phyloP scores from a whole-genome alignment of 2,797 vertebrate species.

The Cichlasoma orientale region DNA sequence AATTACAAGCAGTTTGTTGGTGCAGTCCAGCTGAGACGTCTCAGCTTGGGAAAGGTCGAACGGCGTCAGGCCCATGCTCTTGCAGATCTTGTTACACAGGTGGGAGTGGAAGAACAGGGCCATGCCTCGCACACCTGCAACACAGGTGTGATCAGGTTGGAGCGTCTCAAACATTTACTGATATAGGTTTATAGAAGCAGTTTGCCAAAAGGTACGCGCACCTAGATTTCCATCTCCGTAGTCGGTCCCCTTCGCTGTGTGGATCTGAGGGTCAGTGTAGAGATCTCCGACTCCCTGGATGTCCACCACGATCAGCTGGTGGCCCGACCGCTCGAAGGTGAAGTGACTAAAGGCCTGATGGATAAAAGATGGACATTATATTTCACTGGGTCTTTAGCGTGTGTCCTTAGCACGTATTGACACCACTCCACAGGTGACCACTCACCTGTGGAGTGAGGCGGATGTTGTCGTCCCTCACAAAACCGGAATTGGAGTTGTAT shows the following conservation, averaged over 20 bases:
- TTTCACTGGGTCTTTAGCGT: too few species aligned
- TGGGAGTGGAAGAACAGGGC: conserved; percentile 98
- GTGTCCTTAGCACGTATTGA: fast-evolving
- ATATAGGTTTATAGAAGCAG: not conserved
- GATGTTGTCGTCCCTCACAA: conserved; percentile 94
- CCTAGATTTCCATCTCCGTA: conserved; percentile 98
- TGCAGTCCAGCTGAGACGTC: conserved; percentile 85
- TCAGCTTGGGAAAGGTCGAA: conserved; percentile 91
- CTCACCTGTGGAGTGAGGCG: conserved; percentile 95
- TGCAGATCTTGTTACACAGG: conserved; percentile 95
- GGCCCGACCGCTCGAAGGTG: conserved; percentile 94
- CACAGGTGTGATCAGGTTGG: not conserved
- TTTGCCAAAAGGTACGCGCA: conserved; percentile 55
- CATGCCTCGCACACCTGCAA: conserved; percentile 95
- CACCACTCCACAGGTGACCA: not conserved
- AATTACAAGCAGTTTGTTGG: conserved; percentile 91
- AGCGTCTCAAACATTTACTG: not conserved
- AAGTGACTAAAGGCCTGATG: conserved; percentile 96
- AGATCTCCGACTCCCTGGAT: conserved; percentile 98
- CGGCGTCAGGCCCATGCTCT: conserved; percentile 91
- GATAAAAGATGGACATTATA: not conserved
- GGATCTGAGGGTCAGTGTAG: conserved; percentile 98
- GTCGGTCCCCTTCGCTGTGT: conserved; percentile 92
- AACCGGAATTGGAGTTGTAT: conserved; percentile 99
- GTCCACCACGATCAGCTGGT: conserved; percentile 97